Conservation (phyloP, 2,113 vertebrate genomes). For the Nesogale talazaci region DNA sequence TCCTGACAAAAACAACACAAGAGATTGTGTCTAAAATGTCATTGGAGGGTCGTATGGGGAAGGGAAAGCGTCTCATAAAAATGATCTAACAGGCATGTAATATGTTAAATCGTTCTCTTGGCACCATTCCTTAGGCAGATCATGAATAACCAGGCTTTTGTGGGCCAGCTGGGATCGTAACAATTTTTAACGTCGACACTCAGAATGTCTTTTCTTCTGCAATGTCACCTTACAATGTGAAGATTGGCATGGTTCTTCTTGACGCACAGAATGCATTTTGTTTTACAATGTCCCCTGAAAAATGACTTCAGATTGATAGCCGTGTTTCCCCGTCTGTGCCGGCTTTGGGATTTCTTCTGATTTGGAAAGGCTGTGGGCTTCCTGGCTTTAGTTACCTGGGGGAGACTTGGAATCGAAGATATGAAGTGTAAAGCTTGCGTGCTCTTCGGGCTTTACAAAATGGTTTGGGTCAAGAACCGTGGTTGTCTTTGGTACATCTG, state of each 20-base stretch:
- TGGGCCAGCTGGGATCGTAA: conserved; percentile 50
- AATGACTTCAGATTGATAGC: conserved; percentile 27
- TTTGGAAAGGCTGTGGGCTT: conserved; percentile 46
- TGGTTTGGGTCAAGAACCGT: not conserved
- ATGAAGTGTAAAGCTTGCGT: not conserved
- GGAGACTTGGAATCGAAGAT: not conserved
- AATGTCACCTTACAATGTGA: conserved; percentile 58
- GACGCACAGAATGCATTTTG: conserved; percentile 35
- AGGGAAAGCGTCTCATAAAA: conserved; percentile 65
- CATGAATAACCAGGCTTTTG: conserved; percentile 53
- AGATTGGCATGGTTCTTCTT: conserved; percentile 38
- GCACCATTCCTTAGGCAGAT: conserved; percentile 40
- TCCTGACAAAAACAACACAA: conserved; percentile 38
- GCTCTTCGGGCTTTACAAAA: conserved; percentile 6
- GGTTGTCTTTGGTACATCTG: not conserved
- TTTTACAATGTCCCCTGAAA: conserved; percentile 38
- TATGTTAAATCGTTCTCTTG: conserved; percentile 64
- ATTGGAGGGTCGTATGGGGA: conserved; percentile 45
- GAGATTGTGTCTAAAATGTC: conserved; percentile 58
- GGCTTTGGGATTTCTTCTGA: conserved; percentile 7
- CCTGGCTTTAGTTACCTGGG: conserved; percentile 1
- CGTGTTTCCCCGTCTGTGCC: not conserved
- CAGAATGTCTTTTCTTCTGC: conserved; percentile 45
- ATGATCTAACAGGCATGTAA: conserved; percentile 51
- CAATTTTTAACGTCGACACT: conserved; percentile 56